A percentile compares a stretch with the other conserved stretches of the same genome.
phyloP scores from a whole-genome alignment of 1,140 invertebrate species.

The Leptopilina clavipes region DNA sequence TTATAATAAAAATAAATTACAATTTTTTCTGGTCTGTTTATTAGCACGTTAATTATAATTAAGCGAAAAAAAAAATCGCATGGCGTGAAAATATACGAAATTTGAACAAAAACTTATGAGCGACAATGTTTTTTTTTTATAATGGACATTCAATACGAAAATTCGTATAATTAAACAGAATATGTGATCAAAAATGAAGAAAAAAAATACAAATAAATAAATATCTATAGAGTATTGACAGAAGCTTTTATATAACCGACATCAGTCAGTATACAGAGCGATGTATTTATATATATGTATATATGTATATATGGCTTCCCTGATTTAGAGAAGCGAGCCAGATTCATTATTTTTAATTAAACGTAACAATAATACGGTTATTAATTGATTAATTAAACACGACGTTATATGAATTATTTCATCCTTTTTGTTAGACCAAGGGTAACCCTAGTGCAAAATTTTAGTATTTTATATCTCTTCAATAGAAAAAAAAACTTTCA shows the following conservation, averaged over 20 bases:
- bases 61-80: not conserved
- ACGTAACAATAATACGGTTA: conserved; percentile 65
- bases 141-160: not conserved
- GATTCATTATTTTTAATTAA: conserved; percentile 66
- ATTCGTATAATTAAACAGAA: conserved; percentile 32
- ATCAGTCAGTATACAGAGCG: conserved; percentile 40
- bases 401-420: conserved; percentile 45
- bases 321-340: conserved; percentile 41
- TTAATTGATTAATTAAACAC: conserved; percentile 66
- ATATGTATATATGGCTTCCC: conserved; percentile 6
- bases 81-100: not conserved
- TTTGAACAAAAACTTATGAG: not conserved
- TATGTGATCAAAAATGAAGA: not conserved
- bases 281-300: not conserved
- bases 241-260: conserved; percentile 55
- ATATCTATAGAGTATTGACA: conserved; percentile 51
- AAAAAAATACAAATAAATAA: conserved; percentile 47
- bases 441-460: too few relatives aligned
- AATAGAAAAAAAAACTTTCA: too few relatives aligned
- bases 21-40: conserved; percentile 2
- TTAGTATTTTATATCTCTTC: too few relatives aligned
- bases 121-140: conserved; percentile 10
- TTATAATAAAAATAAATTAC: not conserved
- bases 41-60: conserved; percentile 5
- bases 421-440: not conserved